Evolutionary conservation across 2,888 invertebrate genomes (phyloP).

Genomic region (Netelia virgata): DNA sequence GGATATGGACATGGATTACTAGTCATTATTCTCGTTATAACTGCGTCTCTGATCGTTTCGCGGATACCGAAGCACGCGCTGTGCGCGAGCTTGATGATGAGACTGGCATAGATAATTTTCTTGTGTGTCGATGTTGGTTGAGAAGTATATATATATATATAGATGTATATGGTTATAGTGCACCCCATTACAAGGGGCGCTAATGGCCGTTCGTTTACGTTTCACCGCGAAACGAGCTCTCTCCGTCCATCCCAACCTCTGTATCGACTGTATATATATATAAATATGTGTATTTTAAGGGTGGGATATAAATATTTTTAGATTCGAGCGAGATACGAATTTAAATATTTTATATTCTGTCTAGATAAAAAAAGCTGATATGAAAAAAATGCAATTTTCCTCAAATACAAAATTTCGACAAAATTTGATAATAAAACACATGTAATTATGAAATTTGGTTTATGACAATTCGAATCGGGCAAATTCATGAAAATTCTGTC

Average conservation of each 20-base stretch:
- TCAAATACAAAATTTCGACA: neutral
- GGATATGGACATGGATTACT: slow-evolving; percentile 47
- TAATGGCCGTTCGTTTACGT: slow-evolving; percentile 62
- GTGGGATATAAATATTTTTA: neutral
- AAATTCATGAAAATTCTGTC: neutral
- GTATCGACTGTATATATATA: neutral
- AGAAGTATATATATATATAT: neutral
- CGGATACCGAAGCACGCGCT: neutral
- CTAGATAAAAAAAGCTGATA: neutral
- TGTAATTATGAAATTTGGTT: neutral
- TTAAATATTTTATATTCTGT: neutral
- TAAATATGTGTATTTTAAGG: neutral
- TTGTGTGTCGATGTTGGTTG: slow-evolving; percentile 41
- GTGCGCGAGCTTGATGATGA: neutral
- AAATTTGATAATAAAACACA: neutral
- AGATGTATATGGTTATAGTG: neutral
- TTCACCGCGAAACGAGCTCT: slow-evolving; percentile 59
- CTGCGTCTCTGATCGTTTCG: slow-evolving; percentile 23
- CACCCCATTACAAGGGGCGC: slow-evolving; percentile 49
- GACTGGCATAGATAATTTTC: slow-evolving; percentile 47
- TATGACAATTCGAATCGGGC: neutral
- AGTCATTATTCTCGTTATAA: slow-evolving; percentile 32
- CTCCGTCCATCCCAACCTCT: slow-evolving; percentile 12
- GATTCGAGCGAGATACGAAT: neutral
- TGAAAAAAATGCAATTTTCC: neutral